These are phyloP conservation scores for Phrynocephalus vlangalii DNA, from an alignment of 2,797 vertebrate species.

Conservation along the genomic window DNA sequence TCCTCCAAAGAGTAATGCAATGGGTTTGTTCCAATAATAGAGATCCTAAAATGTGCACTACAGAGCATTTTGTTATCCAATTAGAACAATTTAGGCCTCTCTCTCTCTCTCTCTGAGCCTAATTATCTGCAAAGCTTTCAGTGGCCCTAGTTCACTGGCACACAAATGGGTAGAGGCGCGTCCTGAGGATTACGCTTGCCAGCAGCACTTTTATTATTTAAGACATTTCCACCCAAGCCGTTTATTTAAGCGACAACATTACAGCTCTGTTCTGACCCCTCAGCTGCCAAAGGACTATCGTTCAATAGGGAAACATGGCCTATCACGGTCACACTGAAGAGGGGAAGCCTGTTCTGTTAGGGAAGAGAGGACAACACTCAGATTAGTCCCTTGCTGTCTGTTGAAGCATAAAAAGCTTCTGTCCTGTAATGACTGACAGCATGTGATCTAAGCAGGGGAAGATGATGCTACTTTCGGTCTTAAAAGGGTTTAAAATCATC, in stretches of 20 bases:
- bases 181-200: constrained; percentile 34
- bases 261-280: neutral
- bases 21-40: constrained; percentile 52
- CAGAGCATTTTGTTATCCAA: constrained; percentile 54
- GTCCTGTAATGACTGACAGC: neutral
- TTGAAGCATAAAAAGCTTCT: neutral
- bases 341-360: neutral
- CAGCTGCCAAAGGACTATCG: neutral
- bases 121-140: constrained; percentile 54
- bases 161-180: constrained; percentile 30
- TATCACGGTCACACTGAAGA: neutral
- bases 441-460: neutral
- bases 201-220: constrained; percentile 20
- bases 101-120: constrained; percentile 42
- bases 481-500: too few species aligned
- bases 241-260: constrained; percentile 21
- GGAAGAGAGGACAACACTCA: neutral
- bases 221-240: neutral
- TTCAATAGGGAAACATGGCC: neutral
- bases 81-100: constrained; percentile 46
- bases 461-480: neutral
- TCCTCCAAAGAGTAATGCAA: constrained; percentile 54
- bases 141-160: constrained; percentile 3
- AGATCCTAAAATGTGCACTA: constrained; percentile 35
- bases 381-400: neutral